These are phyloP conservation scores for Arenaria interpres DNA, from an alignment of 2,113 vertebrate species.

Conservation along the genomic window DNA sequence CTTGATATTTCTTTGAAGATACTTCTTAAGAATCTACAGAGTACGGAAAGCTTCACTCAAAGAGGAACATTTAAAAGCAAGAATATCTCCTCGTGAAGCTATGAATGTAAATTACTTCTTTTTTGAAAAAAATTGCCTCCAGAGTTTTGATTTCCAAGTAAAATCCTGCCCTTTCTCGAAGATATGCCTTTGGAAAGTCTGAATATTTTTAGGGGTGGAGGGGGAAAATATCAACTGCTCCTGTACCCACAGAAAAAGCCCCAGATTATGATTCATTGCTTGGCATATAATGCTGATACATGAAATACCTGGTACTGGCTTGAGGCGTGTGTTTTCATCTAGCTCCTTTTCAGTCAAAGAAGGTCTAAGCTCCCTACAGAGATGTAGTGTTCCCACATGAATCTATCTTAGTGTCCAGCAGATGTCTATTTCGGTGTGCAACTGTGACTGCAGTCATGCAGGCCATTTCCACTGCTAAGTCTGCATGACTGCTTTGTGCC, in stretches of 20 bases:
- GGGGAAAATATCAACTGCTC: not conserved
- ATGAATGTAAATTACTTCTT: not conserved
- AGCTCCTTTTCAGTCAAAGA: not conserved
- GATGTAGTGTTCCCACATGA: not conserved
- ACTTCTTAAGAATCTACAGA: not conserved
- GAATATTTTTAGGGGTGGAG: not conserved
- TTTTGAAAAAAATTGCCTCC: not conserved
- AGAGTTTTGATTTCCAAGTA: not conserved
- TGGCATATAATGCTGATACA: not conserved
- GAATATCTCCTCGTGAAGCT: not conserved
- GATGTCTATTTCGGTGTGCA: not conserved
- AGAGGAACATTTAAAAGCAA: not conserved
- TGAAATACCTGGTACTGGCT: not conserved
- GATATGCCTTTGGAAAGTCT: not conserved
- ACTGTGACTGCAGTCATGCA: not conserved
- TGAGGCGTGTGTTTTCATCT: not conserved
- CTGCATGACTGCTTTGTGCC: not conserved
- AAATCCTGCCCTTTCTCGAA: not conserved
- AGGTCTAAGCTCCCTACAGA: not conserved
- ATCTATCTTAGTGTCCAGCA: not conserved
- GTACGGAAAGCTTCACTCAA: not conserved
- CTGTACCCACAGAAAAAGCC: not conserved
- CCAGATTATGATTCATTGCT: not conserved
- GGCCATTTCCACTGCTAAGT: not conserved
- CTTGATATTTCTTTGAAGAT: not conserved